Percentiles rank a stretch among this genome's conserved stretches.
Conservation (phyloP, 2,113 vertebrate genomes). For the Pyxicephalus adspersus region DNA sequence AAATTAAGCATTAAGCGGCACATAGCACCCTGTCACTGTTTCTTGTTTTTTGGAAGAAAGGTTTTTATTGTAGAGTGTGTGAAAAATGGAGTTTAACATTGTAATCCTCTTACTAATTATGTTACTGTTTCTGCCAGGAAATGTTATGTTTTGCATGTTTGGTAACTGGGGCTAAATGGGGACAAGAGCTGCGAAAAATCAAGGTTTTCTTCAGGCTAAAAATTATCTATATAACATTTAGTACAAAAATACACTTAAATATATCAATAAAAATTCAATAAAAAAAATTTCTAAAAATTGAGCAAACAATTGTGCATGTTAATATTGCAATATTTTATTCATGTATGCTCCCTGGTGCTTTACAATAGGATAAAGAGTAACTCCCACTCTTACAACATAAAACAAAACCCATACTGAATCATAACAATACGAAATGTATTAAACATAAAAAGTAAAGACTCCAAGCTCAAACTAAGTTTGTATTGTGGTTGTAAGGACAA, state of each 20-base stretch:
- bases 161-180: slow-evolving; percentile 1
- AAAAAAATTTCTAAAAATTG: too few relatives aligned
- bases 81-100: not conserved
- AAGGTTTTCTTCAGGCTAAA: not conserved
- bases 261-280: not conserved
- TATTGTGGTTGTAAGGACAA: too few relatives aligned
- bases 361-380: too few relatives aligned
- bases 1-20: slow-evolving; percentile 26
- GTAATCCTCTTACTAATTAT: slow-evolving; percentile 10
- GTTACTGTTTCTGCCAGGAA: not conserved
- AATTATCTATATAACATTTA: not conserved
- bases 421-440: too few relatives aligned
- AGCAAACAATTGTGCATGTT: too few relatives aligned
- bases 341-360: too few relatives aligned
- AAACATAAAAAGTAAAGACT: too few relatives aligned
- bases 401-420: too few relatives aligned
- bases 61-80: slow-evolving; percentile 26
- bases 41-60: slow-evolving; percentile 28
- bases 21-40: not conserved
- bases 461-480: too few relatives aligned
- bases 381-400: too few relatives aligned
- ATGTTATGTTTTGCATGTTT: not conserved
- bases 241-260: not conserved
- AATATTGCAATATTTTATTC: too few relatives aligned
- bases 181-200: not conserved